Conservation (phyloP, 2,113 vertebrate species). For the Odontophorus gujanensis region DNA sequence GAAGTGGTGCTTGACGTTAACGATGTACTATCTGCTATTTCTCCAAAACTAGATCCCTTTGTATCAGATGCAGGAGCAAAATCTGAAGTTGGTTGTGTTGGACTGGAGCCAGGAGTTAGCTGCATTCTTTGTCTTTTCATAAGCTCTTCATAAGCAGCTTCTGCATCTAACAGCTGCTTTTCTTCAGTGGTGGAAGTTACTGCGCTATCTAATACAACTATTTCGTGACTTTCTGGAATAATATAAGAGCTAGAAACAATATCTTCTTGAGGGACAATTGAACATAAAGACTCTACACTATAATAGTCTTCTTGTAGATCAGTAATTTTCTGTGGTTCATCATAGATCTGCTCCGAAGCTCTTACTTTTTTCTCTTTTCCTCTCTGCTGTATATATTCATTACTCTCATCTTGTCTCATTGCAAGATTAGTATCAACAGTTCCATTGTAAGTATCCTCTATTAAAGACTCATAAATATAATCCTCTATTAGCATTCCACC, state of each 20-base stretch:
- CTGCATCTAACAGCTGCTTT: slow-evolving; percentile 78
- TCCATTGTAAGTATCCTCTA: slow-evolving; percentile 86
- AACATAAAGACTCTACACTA: slow-evolving; percentile 81
- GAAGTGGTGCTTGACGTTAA: slow-evolving; percentile 77
- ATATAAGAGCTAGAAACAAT: slow-evolving; percentile 79
- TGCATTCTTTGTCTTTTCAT: slow-evolving; percentile 85
- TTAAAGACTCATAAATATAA: slow-evolving; percentile 96
- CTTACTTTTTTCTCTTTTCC: slow-evolving; percentile 82
- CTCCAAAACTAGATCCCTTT: slow-evolving; percentile 63
- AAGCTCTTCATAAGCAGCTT: slow-evolving; percentile 82
- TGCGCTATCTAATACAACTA: slow-evolving; percentile 82
- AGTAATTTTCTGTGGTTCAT: slow-evolving; percentile 86
- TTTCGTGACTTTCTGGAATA: slow-evolving; percentile 87
- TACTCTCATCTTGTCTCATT: slow-evolving; percentile 75
- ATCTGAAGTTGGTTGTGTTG: slow-evolving; percentile 79
- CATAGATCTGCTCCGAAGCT: slow-evolving; percentile 87
- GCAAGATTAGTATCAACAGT: slow-evolving; percentile 71
- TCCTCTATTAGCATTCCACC: slow-evolving; percentile 97
- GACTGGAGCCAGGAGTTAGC: slow-evolving; percentile 87
- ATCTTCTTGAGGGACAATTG: slow-evolving; percentile 80
- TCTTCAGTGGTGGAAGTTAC: slow-evolving; percentile 74
- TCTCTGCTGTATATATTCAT: slow-evolving; percentile 76
- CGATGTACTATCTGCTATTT: slow-evolving; percentile 62
- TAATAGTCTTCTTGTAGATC: slow-evolving; percentile 86
- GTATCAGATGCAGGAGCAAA: slow-evolving; percentile 67